Conservation (phyloP, 2,113 vertebrate species). For the Cyphomyrus discorhynchus region DNA sequence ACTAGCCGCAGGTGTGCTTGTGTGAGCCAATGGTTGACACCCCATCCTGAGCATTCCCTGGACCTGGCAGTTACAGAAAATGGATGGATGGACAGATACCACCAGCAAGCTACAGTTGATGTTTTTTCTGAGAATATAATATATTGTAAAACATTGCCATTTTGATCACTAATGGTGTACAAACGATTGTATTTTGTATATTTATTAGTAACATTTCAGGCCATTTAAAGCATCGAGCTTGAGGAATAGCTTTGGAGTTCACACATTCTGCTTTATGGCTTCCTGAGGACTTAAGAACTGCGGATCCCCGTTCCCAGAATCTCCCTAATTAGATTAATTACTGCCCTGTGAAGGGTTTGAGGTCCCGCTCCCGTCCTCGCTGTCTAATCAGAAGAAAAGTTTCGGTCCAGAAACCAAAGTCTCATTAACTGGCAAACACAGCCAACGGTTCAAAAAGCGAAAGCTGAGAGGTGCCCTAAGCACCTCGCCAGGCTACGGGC, state of each 20-base stretch:
- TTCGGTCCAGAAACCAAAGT: slow-evolving; percentile 2
- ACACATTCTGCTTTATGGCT: neutral
- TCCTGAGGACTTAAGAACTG: neutral
- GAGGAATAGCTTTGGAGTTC: neutral
- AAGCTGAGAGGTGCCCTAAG: neutral
- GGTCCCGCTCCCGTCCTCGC: neutral
- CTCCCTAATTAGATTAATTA: slow-evolving; percentile 20
- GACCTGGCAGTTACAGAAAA: neutral
- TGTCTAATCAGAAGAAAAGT: neutral
- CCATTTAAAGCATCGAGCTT: neutral
- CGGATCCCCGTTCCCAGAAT: neutral
- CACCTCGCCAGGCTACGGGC: neutral
- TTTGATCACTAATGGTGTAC: neutral
- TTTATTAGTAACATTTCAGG: neutral
- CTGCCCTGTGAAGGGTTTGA: slow-evolving; percentile 8
- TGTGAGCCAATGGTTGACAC: neutral
- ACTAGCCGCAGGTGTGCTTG: neutral
- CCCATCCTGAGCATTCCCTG: neutral
- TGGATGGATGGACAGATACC: neutral
- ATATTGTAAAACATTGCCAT: neutral
- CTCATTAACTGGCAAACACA: slow-evolving; percentile 4
- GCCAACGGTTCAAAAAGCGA: neutral
- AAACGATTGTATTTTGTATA: neutral
- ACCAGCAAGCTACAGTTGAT: neutral
- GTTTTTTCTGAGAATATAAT: neutral